Evolutionary conservation across 2,797 vertebrate genomes (phyloP).

Genomic region (Bradypodion ventrale): DNA sequence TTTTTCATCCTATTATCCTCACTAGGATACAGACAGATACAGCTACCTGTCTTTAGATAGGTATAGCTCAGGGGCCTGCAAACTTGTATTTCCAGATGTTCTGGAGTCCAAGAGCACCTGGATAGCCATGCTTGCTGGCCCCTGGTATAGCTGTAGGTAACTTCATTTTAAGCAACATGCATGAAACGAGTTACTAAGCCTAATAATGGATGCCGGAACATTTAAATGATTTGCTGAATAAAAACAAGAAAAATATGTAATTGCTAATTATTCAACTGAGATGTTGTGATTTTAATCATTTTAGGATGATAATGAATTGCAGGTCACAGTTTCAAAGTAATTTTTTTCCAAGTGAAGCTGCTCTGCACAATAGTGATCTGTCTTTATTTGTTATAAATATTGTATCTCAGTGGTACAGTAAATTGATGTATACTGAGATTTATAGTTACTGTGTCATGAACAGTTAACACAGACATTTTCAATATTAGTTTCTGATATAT

Average conservation of each 20-base stretch:
- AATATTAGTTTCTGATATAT: constrained; percentile 38
- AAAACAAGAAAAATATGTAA: constrained; percentile 19
- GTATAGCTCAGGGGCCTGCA: too few species aligned
- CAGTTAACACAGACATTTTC: constrained; percentile 42
- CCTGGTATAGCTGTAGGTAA: too few species aligned
- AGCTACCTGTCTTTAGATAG: too few species aligned
- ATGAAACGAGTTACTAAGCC: constrained; percentile 1
- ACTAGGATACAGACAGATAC: too few species aligned
- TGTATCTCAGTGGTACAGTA: constrained; percentile 22
- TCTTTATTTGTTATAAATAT: constrained; percentile 46
- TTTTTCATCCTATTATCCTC: neutral
- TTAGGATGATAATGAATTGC: neutral
- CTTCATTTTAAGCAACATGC: neutral
- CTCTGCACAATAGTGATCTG: constrained; percentile 31
- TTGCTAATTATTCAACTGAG: constrained; percentile 4
- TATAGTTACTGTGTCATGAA: constrained; percentile 40
- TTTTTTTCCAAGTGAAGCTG: neutral
- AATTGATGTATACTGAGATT: constrained; percentile 22
- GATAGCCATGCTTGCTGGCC: too few species aligned
- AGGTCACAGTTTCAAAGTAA: neutral
- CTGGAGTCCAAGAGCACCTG: too few species aligned
- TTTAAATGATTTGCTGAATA: constrained; percentile 13
- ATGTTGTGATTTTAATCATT: neutral
- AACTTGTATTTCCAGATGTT: too few species aligned
- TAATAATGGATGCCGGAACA: constrained; percentile 1